Percentiles rank a stretch among this genome's conserved stretches.
phyloP scores from a whole-genome alignment of 2,888 invertebrate genomes.

The Pammene aurita region DNA sequence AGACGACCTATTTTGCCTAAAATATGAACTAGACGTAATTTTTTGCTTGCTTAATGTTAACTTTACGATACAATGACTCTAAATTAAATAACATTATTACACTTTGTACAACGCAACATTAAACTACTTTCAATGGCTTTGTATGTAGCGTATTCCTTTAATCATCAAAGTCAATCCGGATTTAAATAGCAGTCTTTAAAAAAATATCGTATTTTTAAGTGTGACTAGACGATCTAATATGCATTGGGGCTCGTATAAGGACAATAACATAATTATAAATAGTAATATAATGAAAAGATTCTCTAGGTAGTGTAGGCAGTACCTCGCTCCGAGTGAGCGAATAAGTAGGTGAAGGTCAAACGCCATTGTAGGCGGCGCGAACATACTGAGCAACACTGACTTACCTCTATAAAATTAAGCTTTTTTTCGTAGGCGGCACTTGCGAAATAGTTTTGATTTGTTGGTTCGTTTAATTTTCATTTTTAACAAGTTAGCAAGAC shows the following conservation, averaged over 20 bases:
- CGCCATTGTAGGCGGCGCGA: constrained; percentile 74
- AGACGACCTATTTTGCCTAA: too few relatives aligned
- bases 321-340: constrained; percentile 73
- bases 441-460: constrained; percentile 31
- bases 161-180: too few relatives aligned
- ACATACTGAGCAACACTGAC: constrained; percentile 64
- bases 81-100: too few relatives aligned
- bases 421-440: constrained; percentile 33
- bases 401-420: constrained; percentile 41
- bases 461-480: constrained; percentile 20
- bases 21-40: too few relatives aligned
- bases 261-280: neutral
- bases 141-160: too few relatives aligned
- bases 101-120: too few relatives aligned
- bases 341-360: constrained; percentile 80
- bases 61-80: too few relatives aligned
- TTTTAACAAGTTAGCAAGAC: constrained; percentile 8
- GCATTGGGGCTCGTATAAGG: neutral
- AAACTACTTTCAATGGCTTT: too few relatives aligned
- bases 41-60: too few relatives aligned
- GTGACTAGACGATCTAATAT: too few relatives aligned
- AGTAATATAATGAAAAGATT: constrained; percentile 71
- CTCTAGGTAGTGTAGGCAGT: constrained; percentile 55
- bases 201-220: too few relatives aligned
- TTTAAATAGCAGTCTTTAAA: too few relatives aligned